A percentile compares a stretch with the other conserved stretches of the same genome.
Evolutionary conservation across 2,113 vertebrate genomes (phyloP).

Genomic region (Aptenodytes forsteri): DNA sequence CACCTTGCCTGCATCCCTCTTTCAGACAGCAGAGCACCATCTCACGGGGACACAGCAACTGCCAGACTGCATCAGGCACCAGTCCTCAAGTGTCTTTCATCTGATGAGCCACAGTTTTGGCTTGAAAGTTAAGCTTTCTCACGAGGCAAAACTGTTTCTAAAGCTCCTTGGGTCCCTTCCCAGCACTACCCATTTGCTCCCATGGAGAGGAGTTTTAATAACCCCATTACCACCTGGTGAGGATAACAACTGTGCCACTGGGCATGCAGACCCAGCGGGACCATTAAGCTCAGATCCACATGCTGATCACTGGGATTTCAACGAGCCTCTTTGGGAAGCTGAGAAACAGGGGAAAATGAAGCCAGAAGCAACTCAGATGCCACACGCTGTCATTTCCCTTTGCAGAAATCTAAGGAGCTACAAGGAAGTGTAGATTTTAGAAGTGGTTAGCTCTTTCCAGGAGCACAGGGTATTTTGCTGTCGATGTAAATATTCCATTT

Average conservation of each 20-base stretch:
- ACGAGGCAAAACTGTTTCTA: background rate
- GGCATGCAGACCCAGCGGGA: background rate
- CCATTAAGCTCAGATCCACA: background rate
- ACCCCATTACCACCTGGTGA: background rate
- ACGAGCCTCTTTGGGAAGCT: background rate
- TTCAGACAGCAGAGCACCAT: background rate
- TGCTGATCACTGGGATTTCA: background rate
- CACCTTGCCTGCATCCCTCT: background rate
- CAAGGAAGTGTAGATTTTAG: background rate
- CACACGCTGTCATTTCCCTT: background rate
- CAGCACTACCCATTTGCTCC: background rate
- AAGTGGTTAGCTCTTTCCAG: background rate
- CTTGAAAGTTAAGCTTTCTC: background rate
- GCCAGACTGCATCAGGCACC: background rate
- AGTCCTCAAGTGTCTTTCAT: background rate
- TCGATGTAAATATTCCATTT: background rate
- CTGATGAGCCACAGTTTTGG: background rate
- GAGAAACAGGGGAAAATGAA: background rate
- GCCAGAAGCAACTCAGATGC: background rate
- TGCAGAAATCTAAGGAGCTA: background rate
- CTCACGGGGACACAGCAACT: background rate
- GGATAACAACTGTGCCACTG: background rate
- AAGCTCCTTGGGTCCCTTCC: background rate
- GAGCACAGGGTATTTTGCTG: background rate
- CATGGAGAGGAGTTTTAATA: background rate